Evolutionary conservation across 2,113 vertebrate genomes (phyloP), one percentile per base, ranked within the genome.

Genomic region (Andinoacara biseriatus): DNA sequence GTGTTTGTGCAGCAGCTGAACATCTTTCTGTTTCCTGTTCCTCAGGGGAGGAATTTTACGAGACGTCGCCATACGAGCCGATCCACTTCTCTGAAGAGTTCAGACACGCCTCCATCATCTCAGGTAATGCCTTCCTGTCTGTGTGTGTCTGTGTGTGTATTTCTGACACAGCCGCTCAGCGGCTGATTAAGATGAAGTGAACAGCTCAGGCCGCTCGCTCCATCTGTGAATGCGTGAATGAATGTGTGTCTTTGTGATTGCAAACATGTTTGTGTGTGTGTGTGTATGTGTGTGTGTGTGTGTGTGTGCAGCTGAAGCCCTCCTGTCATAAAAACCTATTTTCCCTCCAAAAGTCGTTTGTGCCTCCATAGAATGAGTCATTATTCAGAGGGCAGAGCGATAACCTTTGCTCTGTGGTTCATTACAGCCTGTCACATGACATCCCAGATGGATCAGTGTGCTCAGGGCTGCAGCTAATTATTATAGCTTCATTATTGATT

Each of bases 21-120:
- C 26, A 15, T 10, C 5, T 22, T 74, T 58, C 18, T 81, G 17
- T 17, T 29, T 43, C 58, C 83, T 86, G 26, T 75, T 0, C 94
- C 91, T 29, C 87, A 99, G 98, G 97, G 35, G 97, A 98, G 85
- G 97, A 98, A 74, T 97, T 98, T 89, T 98, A 98, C 0, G 98
- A 99, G 94, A 96, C 96, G 38, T 99, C 98, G n/a, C 97, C 98
- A 7, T 99, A 99, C 1, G 97, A 99, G 93, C 97, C 96, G 20
- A 96, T 97, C 13, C 97, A 96, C 67, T 96, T 98, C 92, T 97
- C 97, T 0, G 97, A 99, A 92, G 97, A 97, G 87, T 97, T 97
- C 94, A 92, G 97, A 57, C 97, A 97, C 0, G 97, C 97, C 87
- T 97, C 97, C 76, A 99, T 98, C 93, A 97, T 97, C 95, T 99